Percentiles rank a stretch among this genome's conserved stretches.
These are phyloP conservation scores for Lochmaea capreae DNA, from an alignment of 2,888 invertebrate genomes.

Conservation along the genomic window DNA sequence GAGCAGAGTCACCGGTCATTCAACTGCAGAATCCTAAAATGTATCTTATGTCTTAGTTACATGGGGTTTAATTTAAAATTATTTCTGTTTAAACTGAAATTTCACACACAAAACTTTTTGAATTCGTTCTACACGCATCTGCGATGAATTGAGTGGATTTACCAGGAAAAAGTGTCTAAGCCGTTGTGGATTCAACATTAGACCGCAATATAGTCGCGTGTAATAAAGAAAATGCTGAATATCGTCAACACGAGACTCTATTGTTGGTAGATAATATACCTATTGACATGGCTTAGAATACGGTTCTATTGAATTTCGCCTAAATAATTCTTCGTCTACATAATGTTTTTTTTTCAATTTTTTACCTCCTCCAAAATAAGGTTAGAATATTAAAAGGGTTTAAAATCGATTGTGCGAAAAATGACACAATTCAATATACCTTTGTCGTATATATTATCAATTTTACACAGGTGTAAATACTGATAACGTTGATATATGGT, in stretches of 20 bases:
- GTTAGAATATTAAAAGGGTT: too few relatives aligned
- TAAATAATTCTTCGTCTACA: not conserved
- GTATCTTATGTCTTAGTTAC: too few relatives aligned
- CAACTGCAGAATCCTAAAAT: too few relatives aligned
- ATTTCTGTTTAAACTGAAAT: too few relatives aligned
- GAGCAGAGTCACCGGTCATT: too few relatives aligned
- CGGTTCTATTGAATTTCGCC: not conserved
- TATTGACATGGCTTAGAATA: slow-evolving; percentile 6
- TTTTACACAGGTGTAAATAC: not conserved
- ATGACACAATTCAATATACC: not conserved
- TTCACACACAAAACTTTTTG: too few relatives aligned
- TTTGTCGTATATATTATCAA: not conserved
- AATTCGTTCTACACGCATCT: too few relatives aligned
- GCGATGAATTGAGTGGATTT: too few relatives aligned
- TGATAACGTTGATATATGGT: not conserved
- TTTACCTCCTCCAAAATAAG: too few relatives aligned
- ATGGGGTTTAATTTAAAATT: too few relatives aligned
- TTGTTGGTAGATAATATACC: slow-evolving; percentile 13
- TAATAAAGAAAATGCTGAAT: slow-evolving; percentile 11
- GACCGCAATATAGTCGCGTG: not conserved
- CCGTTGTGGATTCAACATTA: not conserved
- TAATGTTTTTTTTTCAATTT: not conserved
- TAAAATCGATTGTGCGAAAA: not conserved
- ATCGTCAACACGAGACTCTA: slow-evolving; percentile 6
- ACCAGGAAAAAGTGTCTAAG: too few relatives aligned